Conservation (phyloP, 2,888 invertebrate species). For the Drosophila stalkeri region DNA sequence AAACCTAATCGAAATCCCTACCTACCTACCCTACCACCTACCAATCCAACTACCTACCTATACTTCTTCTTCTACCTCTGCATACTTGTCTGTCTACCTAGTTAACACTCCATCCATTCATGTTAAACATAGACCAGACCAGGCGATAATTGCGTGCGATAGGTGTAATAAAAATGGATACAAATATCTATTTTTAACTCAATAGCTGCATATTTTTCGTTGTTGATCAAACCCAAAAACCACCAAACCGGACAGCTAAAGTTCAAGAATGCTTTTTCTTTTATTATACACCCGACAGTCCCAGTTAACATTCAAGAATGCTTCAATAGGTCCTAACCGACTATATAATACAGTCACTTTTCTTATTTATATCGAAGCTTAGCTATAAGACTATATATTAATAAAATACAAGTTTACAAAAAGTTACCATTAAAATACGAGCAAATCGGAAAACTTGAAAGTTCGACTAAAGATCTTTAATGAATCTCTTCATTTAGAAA, state of each 20-base stretch:
- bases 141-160: constrained; percentile 57
- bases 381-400: too few relatives aligned
- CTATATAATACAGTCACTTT: too few relatives aligned
- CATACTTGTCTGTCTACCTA: not conserved
- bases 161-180: constrained; percentile 41
- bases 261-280: constrained; percentile 20
- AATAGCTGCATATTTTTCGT: constrained; percentile 19
- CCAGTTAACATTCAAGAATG: too few relatives aligned
- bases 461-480: too few relatives aligned
- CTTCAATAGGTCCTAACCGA: too few relatives aligned
- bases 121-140: constrained; percentile 56
- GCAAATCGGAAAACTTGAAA: too few relatives aligned
- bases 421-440: too few relatives aligned
- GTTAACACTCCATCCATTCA: not conserved
- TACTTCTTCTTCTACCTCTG: too few relatives aligned
- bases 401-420: too few relatives aligned
- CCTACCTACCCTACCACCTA: not conserved
- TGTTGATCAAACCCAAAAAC: not conserved
- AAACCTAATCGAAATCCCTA: constrained; percentile 14
- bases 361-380: too few relatives aligned
- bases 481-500: too few relatives aligned
- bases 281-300: too few relatives aligned
- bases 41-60: not conserved
- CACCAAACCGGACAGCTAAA: constrained; percentile 18
- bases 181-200: constrained; percentile 52